These are phyloP conservation scores for Mechanitis messenoides DNA, from an alignment of 2,888 invertebrate species.

Conservation along the genomic window DNA sequence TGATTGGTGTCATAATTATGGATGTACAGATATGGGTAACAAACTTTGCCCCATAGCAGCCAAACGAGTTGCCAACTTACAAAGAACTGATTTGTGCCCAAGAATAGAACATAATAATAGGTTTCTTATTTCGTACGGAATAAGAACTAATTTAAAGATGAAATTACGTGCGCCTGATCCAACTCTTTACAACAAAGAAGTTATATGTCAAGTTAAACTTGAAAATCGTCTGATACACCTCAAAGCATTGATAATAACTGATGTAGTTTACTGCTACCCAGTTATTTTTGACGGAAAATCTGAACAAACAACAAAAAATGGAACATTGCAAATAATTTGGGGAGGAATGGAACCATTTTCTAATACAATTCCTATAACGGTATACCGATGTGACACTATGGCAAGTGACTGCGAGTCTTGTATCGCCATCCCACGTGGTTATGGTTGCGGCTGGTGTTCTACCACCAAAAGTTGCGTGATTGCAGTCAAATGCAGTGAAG, in stretches of 20 bases:
- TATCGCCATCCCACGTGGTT: conserved; percentile 23
- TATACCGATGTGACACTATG: conserved; percentile 39
- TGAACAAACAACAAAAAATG: conserved; percentile 29
- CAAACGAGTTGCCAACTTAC: conserved; percentile 19
- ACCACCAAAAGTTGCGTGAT: conserved; percentile 25
- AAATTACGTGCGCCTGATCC: conserved; percentile 40
- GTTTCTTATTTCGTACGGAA: conserved; percentile 37
- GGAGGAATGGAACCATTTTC: conserved; percentile 41
- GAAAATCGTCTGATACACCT: conserved; percentile 34
- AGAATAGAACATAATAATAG: conserved; percentile 37
- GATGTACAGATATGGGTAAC: conserved; percentile 38
- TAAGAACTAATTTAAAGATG: conserved; percentile 37
- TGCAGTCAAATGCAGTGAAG: conserved; percentile 31
- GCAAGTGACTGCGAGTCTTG: conserved; percentile 29
- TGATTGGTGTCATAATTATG: conserved; percentile 47
- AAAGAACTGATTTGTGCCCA: conserved; percentile 33
- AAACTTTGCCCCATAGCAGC: conserved; percentile 32
- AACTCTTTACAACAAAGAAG: conserved; percentile 37
- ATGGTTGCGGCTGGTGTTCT: conserved; percentile 33
- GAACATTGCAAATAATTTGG: conserved; percentile 35
- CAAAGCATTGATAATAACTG: conserved; percentile 37
- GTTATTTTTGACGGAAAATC: conserved; percentile 27
- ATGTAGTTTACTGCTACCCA: conserved; percentile 40
- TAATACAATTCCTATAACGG: conserved; percentile 36
- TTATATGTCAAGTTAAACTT: conserved; percentile 39